phyloP scores from a whole-genome alignment of 1,140 invertebrate genomes.

The Oryzaephilus surinamensis region DNA sequence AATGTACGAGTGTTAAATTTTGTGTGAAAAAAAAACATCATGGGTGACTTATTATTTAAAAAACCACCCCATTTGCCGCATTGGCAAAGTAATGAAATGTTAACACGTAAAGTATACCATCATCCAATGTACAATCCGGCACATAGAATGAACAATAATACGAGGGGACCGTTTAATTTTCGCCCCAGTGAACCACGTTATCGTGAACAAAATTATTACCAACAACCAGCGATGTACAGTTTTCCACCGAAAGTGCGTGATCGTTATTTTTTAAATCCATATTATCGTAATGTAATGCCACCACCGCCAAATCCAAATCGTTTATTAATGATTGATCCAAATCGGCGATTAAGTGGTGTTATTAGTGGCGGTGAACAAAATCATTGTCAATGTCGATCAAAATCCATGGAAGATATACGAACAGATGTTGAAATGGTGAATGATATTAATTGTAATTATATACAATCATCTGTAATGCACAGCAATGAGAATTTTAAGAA shows the following conservation, averaged over 20 bases:
- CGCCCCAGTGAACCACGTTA: conserved; percentile 41
- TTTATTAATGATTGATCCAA: conserved; percentile 39
- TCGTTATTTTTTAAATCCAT: conserved; percentile 57
- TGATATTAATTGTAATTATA: conserved; percentile 46
- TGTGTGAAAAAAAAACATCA: conserved; percentile 8
- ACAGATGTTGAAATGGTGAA: conserved; percentile 55
- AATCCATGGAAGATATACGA: conserved; percentile 58
- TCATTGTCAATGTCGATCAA: conserved; percentile 50
- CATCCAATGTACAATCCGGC: too few species aligned
- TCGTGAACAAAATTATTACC: background rate
- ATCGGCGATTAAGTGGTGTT: conserved; percentile 18
- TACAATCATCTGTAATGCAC: conserved; percentile 40
- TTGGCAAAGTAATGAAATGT: conserved; percentile 38
- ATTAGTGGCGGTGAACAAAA: conserved; percentile 28
- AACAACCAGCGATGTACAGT: background rate
- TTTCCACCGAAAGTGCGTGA: conserved; percentile 39
- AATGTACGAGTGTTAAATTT: background rate
- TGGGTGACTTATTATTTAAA: conserved; percentile 31
- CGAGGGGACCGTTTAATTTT: conserved; percentile 41
- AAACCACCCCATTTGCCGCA: conserved; percentile 30
- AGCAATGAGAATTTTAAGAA: conserved; percentile 30
- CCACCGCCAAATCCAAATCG: conserved; percentile 40
- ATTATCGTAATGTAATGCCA: conserved; percentile 52
- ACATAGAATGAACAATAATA: too few species aligned
- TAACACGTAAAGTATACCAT: conserved; percentile 41